A percentile compares a stretch with the other conserved stretches of the same genome.
These are phyloP conservation scores for Asbolus verrucosus DNA, from an alignment of 1,140 invertebrate genomes.

Conservation along the genomic window DNA sequence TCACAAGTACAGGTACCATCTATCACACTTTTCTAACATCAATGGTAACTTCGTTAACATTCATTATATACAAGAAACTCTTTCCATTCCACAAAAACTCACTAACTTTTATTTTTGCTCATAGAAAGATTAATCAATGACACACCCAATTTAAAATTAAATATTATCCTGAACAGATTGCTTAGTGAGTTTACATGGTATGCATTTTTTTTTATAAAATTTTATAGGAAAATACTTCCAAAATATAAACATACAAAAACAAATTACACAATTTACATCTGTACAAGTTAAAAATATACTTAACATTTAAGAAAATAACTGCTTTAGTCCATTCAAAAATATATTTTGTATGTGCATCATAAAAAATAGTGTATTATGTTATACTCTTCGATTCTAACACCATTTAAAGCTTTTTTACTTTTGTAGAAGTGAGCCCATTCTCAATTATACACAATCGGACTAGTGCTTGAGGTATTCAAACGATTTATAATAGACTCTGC, in stretches of 20 bases:
- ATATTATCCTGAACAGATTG: not conserved
- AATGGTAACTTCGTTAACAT: conserved; percentile 50
- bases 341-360: conserved; percentile 57
- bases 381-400: conserved; percentile 47
- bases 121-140: not conserved
- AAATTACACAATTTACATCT: conserved; percentile 53
- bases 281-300: conserved; percentile 43
- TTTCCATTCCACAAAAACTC: not conserved
- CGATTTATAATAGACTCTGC: conserved; percentile 4
- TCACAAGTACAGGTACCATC: conserved; percentile 56
- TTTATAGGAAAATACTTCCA: conserved; percentile 29
- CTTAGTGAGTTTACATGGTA: not conserved
- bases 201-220: not conserved
- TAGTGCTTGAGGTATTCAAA: conserved; percentile 42
- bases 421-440: conserved; percentile 49
- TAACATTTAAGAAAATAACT: conserved; percentile 37
- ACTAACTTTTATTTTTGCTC: not conserved
- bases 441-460: conserved; percentile 21
- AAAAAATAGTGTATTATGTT: conserved; percentile 56
- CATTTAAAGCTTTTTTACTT: conserved; percentile 52
- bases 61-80: conserved; percentile 27
- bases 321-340: conserved; percentile 53
- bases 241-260: conserved; percentile 44
- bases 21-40: conserved; percentile 59
- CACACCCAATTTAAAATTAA: too few relatives aligned